Evolutionary conservation across 2,113 vertebrate species (phyloP), one percentile per base, ranked within the genome.

Genomic region (Ginglymostoma cirratum): DNA sequence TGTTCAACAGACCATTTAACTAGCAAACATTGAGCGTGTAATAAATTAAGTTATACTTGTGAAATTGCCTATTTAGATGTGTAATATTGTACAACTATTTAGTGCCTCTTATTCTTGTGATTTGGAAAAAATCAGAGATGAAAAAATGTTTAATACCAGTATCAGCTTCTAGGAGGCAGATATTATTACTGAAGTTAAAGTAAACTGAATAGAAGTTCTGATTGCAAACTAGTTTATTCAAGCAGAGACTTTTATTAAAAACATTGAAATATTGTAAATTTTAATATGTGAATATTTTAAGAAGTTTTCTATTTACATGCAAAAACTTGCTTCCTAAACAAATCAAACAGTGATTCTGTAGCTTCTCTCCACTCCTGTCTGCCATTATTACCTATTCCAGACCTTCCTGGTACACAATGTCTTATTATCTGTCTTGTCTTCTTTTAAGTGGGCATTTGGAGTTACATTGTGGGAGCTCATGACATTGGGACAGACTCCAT

Each of bases 381-480:
- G n/a, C 10, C 72, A 76, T 30, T 76, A 76, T n/a, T 76, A 8
- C 72, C n/a, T 78, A 78, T 34, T 34, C 76, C n/a, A 42, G 38
- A 83, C 6, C 21, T 6, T 83, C 19, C 38, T 83, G 80, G 38
- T 83, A 38, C 92, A 70, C 2, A 30, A 72, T 52, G 21, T 65
- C 19, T n/a, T 80, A 66, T 17, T 65, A 30, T 30, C 0, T 21
- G 0, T 0, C 6, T 0, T 0, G 2, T 96, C 97, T 97, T 94
- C 10, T 97, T 48, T 96, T 45, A 30, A 99, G 99, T 99, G 99
- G 99, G 99, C 99, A 95, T 99, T 99, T 0, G 99, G 99, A 94
- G 99, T 99, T 96, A 99, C 98, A 0, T 97, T 99, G 96, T 99
- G 99, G 99, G 99, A 99, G 96, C 98, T 99, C 96, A 99, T 99